These are phyloP conservation scores for Mycalesis mineus DNA, from an alignment of 2,888 invertebrate species.

Conservation along the genomic window DNA sequence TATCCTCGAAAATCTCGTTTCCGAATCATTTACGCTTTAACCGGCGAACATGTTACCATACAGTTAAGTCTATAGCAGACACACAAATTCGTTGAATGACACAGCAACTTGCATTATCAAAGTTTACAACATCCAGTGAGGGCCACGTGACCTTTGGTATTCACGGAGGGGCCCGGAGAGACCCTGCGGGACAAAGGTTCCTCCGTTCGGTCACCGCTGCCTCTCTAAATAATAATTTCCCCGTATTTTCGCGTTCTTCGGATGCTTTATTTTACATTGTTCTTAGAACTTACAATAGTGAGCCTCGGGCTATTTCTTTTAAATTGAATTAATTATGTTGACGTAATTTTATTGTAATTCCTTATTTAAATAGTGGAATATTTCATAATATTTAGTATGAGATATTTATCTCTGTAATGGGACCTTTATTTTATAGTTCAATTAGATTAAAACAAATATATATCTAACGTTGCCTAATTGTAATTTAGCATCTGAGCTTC, in stretches of 20 bases:
- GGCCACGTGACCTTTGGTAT: constrained; percentile 49
- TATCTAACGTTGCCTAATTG: too few species aligned
- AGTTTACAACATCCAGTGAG: constrained; percentile 17
- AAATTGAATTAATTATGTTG: too few species aligned
- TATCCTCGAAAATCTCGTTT: too few species aligned
- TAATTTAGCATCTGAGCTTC: too few species aligned
- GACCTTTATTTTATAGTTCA: too few species aligned
- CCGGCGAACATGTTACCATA: not conserved
- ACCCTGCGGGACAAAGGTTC: constrained; percentile 31
- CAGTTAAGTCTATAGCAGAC: constrained; percentile 1
- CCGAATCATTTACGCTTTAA: not conserved
- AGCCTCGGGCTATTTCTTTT: not conserved
- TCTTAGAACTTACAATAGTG: constrained; percentile 6
- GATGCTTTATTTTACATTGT: constrained; percentile 12
- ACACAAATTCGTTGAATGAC: constrained; percentile 9
- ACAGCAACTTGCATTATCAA: constrained; percentile 16
- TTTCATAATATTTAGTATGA: too few species aligned
- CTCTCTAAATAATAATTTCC: constrained; percentile 42
- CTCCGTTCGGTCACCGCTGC: constrained; percentile 28
- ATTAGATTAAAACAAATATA: too few species aligned
- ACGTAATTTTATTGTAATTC: too few species aligned
- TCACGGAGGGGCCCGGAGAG: constrained; percentile 38
- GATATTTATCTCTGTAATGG: too few species aligned
- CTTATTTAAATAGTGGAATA: not conserved
- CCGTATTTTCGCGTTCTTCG: constrained; percentile 14